A percentile compares a stretch with the other conserved stretches of the same genome.
Conservation (phyloP, 2,113 vertebrate genomes). For the Nothoprocta pentlandii region DNA sequence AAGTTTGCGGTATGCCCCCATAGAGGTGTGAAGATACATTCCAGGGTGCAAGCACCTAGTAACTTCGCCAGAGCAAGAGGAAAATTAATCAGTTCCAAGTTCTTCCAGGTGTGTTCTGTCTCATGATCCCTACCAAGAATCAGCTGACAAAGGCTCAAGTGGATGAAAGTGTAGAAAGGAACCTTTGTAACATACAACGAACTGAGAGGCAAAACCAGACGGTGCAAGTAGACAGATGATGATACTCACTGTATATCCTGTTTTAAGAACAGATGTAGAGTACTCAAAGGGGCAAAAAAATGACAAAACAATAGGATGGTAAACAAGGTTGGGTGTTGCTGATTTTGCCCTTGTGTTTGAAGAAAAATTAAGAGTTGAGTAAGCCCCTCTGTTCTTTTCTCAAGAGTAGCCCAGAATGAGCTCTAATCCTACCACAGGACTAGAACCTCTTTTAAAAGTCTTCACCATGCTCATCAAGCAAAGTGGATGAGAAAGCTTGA, state of each 20-base stretch:
- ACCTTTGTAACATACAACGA: neutral
- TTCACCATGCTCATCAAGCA: neutral
- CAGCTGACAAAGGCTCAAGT: neutral
- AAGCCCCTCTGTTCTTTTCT: neutral
- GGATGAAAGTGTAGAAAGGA: neutral
- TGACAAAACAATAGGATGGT: neutral
- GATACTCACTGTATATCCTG: neutral
- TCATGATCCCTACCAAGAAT: neutral
- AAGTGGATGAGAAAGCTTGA: neutral
- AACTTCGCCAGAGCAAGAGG: neutral
- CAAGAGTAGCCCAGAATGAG: neutral
- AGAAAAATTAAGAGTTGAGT: neutral
- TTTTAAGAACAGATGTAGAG: neutral
- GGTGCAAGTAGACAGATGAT: neutral
- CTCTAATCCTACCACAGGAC: neutral
- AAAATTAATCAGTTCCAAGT: neutral
- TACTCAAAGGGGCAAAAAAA: neutral
- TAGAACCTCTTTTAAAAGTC: neutral
- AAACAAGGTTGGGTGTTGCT: neutral
- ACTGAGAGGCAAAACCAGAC: neutral
- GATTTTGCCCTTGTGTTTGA: neutral
- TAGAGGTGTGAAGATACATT: neutral
- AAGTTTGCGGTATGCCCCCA: neutral
- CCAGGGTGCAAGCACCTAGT: neutral
- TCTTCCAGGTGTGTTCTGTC: neutral